Conservation (phyloP, 2,888 invertebrate species). For the Drosophila buzzatii region DNA sequence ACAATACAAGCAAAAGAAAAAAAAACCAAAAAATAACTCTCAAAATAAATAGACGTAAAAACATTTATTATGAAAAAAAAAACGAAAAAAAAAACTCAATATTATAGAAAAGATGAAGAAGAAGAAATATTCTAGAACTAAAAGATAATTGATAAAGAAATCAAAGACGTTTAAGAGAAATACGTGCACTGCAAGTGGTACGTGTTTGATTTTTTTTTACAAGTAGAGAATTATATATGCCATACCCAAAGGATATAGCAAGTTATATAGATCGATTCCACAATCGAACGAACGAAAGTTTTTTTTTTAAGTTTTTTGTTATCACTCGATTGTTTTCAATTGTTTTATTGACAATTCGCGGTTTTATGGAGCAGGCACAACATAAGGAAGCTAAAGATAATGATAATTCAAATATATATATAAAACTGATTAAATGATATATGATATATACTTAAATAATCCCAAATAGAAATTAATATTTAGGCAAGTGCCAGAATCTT, state of each 20-base stretch:
- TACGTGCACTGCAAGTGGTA: constrained; percentile 67
- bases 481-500: constrained; percentile 50
- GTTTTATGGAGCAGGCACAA: constrained; percentile 30
- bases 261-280: constrained; percentile 46
- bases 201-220: constrained; percentile 42
- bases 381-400: background rate
- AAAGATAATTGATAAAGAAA: constrained; percentile 64
- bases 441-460: constrained; percentile 52
- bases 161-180: constrained; percentile 26
- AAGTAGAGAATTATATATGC: constrained; percentile 68
- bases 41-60: constrained; percentile 43
- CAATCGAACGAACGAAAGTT: constrained; percentile 14
- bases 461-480: constrained; percentile 47
- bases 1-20: constrained; percentile 19
- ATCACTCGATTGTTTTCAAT: constrained; percentile 59
- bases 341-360: constrained; percentile 76
- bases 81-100: constrained; percentile 36
- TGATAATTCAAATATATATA: constrained; percentile 16
- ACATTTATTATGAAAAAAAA: constrained; percentile 38
- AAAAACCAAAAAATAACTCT: constrained; percentile 23
- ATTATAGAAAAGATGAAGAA: constrained; percentile 36
- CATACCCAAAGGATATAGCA: constrained; percentile 64
- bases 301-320: constrained; percentile 56
- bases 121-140: constrained; percentile 52
- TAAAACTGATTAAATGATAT: constrained; percentile 22